Base-by-base conservation (phyloP, 2,797 vertebrate genomes). In the Danio tinwini region DNA sequence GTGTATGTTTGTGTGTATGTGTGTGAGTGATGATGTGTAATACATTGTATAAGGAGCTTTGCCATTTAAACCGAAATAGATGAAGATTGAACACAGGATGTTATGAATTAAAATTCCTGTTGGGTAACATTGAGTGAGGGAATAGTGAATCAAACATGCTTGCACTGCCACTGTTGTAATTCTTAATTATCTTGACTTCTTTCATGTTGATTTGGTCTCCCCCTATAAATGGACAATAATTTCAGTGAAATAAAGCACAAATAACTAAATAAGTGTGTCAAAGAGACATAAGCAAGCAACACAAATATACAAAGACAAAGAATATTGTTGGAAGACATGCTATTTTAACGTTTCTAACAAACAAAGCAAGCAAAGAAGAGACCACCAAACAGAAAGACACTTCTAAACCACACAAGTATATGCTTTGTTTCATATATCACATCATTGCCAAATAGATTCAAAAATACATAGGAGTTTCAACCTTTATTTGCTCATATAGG, bases 11-110 rank as follows among this genome's bases (percentile, higher is more conserved):
- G 29, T 29, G 29, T 87, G 89, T 88, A 91, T 83, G 88, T 90
- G 89, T 89, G 64, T 83, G 80, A 70, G 63, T 85, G 83, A 81
- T 73, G 69, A 77, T 65, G 83, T 68, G 74, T 85, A 78, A 79
- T 81, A 85, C 86, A 92, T 91, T 87, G 85, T 92, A 91, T 90
- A 86, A 84, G 91, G 91, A 92, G 92, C 89, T 89, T 92, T 89
- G 90, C 88, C 89, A 90, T 91, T 92, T 89, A 88, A 89, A 89
- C 87, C 86, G 80, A 90, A 87, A 86, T 80, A 86, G 83, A 86
- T 87, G 86, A 88, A 84, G 81, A 83, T 76, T 82, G 87, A 89
- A 88, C 87, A 88, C 89, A 82, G 59, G 86, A 87, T 82, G 65
- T 55, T 70, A 87, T 84, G 87, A 88, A 90, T 85, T 89, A 56